These are phyloP conservation scores for Canis aureus DNA, from an alignment of 2,113 vertebrate species.

Conservation along the genomic window DNA sequence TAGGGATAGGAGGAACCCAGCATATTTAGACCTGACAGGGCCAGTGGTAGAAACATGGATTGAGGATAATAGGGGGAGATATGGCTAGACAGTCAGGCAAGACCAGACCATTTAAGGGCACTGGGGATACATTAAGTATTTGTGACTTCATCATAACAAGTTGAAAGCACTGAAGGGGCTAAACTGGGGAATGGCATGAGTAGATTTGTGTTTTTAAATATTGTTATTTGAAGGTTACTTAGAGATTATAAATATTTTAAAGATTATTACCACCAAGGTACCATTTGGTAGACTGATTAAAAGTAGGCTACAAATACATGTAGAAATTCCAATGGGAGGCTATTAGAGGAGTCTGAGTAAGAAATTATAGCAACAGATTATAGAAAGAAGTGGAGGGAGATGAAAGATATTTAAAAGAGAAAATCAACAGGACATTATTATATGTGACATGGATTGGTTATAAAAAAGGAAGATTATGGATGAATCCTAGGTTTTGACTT, in stretches of 20 bases:
- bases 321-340: not conserved
- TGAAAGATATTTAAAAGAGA: not conserved
- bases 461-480: not conserved
- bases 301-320: not conserved
- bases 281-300: not conserved
- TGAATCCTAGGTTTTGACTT: not conserved
- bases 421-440: not conserved
- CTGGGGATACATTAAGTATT: not conserved
- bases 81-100: not conserved
- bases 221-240: not conserved
- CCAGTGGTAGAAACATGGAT: not conserved
- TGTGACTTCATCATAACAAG: not conserved
- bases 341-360: not conserved
- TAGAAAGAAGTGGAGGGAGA: not conserved
- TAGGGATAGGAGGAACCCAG: not conserved
- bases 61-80: not conserved
- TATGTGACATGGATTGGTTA: not conserved
- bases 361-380: not conserved
- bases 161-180: not conserved
- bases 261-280: not conserved
- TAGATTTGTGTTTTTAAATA: not conserved
- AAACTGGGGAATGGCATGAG: not conserved
- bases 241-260: conserved; percentile 18
- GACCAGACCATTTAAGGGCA: not conserved
- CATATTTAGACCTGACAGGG: not conserved